Evolutionary conservation across 2,888 invertebrate genomes (phyloP).

Genomic region (Cantharis rustica): DNA sequence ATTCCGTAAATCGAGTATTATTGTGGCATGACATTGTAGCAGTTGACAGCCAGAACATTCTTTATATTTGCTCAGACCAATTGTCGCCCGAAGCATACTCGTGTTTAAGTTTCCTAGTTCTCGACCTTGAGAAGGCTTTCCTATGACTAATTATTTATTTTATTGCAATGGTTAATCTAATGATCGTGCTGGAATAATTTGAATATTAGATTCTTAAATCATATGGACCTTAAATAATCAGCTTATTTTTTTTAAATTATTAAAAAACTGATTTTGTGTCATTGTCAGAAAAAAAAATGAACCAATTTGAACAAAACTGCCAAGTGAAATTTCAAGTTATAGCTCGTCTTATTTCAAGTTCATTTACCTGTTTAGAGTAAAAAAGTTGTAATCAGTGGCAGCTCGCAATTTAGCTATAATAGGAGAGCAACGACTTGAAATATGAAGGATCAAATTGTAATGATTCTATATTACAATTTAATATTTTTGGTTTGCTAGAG

Average conservation of each 20-base stretch:
- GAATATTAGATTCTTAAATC: not conserved
- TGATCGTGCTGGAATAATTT: slow-evolving; percentile 7
- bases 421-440: no score
- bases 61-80: slow-evolving; percentile 14
- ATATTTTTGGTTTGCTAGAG: no score
- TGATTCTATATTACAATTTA: no score
- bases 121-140: slow-evolving; percentile 26
- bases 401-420: no score
- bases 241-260: not conserved
- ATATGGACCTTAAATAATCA: not conserved
- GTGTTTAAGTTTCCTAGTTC: slow-evolving; percentile 21
- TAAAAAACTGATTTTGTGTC: no score
- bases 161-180: slow-evolving; percentile 13
- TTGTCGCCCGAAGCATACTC: slow-evolving; percentile 12
- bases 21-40: not conserved
- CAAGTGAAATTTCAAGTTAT: no score
- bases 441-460: no score
- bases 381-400: no score
- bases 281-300: no score
- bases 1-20: not conserved
- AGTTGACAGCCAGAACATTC: slow-evolving; percentile 2
- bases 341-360: no score
- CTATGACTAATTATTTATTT: slow-evolving; percentile 19
- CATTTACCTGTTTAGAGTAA: no score
- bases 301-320: no score